These are phyloP conservation scores for Eonycteris spelaea DNA, from an alignment of 2,113 vertebrate species.

Conservation along the genomic window DNA sequence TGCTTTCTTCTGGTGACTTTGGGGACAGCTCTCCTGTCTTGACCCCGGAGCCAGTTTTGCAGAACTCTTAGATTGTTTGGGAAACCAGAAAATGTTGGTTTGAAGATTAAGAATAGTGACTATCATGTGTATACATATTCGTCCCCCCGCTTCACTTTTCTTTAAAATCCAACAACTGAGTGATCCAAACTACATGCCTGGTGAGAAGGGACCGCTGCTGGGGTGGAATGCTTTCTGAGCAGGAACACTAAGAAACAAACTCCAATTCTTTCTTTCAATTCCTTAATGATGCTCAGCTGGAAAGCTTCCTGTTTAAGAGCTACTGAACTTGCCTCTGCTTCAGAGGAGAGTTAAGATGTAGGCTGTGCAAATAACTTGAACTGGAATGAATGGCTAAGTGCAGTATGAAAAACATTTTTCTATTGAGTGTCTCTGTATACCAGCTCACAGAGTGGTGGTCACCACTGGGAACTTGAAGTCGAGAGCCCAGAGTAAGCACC, in stretches of 20 bases:
- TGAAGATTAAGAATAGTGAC: not conserved
- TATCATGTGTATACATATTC: not conserved
- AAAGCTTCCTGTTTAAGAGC: not conserved
- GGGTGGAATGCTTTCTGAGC: not conserved
- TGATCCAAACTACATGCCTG: rapidly evolving
- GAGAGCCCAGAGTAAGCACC: not conserved
- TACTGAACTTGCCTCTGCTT: not conserved
- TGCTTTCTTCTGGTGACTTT: not conserved
- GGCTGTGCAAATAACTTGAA: not conserved
- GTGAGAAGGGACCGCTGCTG: not conserved
- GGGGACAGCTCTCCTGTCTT: not conserved
- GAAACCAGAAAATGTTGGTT: not conserved
- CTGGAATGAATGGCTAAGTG: not conserved
- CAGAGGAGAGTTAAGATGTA: not conserved
- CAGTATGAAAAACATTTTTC: not conserved
- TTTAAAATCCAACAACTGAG: not conserved
- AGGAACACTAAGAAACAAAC: not conserved
- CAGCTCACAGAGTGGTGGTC: not conserved
- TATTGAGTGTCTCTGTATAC: not conserved
- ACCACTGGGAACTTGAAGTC: not conserved
- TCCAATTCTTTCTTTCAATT: too few relatives aligned
- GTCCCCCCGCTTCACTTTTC: too few relatives aligned
- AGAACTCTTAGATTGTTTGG: not conserved
- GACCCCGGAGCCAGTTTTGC: not conserved
- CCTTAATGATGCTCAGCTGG: not conserved